Percentiles rank a stretch among this genome's conserved stretches.
phyloP scores from a whole-genome alignment of 1,140 invertebrate genomes.

The Drosophila baimaii region DNA sequence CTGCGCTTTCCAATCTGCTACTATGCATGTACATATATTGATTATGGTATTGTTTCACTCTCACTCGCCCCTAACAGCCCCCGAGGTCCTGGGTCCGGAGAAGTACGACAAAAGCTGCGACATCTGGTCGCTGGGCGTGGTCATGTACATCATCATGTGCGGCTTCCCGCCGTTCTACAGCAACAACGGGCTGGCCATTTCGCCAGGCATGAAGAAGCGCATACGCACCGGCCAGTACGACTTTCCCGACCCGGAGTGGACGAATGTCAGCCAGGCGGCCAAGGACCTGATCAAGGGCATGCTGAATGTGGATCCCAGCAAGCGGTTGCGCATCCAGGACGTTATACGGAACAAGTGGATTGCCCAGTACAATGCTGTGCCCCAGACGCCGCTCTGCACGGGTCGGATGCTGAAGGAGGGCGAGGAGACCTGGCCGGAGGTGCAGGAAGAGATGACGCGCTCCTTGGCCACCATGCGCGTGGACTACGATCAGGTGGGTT shows the following conservation, averaged over 20 bases:
- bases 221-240: constrained; percentile 98
- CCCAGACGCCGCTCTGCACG: constrained; percentile 96
- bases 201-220: constrained; percentile 99
- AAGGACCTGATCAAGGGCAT: constrained; percentile 97
- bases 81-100: constrained; percentile 97
- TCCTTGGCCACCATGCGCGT: constrained; percentile 98
- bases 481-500: constrained; percentile 92
- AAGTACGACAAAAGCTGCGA: constrained; percentile 99
- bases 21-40: background rate
- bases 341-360: constrained; percentile 97
- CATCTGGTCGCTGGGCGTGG: constrained; percentile 98
- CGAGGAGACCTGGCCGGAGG: constrained; percentile 96
- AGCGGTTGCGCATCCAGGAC: constrained; percentile 95
- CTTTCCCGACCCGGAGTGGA: constrained; percentile 98
- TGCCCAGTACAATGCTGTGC: constrained; percentile 94
- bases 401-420: constrained; percentile 94
- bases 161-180: constrained; percentile 99
- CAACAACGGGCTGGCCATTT: constrained; percentile 98
- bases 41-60: constrained; percentile 30
- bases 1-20: too few species aligned
- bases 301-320: constrained; percentile 95
- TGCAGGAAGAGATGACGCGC: constrained; percentile 99
- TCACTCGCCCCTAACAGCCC: constrained; percentile 88
- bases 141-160: constrained; percentile 98
- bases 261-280: constrained; percentile 95